A percentile compares a stretch with the other conserved stretches of the same genome.
Evolutionary conservation across 2,797 vertebrate genomes (phyloP).

Genomic region (Astyanax mexicanus): DNA sequence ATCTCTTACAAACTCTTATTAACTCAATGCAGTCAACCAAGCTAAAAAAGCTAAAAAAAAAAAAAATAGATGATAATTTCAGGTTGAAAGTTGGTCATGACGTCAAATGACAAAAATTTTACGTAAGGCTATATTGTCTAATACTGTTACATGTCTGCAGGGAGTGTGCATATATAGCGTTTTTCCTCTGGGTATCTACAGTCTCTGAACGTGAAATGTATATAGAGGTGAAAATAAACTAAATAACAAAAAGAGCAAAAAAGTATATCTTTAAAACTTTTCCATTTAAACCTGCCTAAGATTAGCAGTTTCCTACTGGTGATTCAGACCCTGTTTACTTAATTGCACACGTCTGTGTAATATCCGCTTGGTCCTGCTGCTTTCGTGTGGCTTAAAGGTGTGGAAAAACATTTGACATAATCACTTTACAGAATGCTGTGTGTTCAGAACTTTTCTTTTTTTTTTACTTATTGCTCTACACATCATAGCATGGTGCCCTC

Average conservation of each 20-base stretch:
- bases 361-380: conserved; percentile 30
- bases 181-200: no score
- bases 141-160: no score
- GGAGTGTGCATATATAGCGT: no score
- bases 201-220: no score
- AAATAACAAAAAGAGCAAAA: neutral
- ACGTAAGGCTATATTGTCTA: no score
- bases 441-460: neutral
- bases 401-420: conserved; percentile 15
- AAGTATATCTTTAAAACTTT: conserved; percentile 15
- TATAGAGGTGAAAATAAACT: neutral
- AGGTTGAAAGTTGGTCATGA: no score
- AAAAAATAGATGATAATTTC: no score
- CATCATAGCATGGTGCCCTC: conserved; percentile 14
- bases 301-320: conserved; percentile 25
- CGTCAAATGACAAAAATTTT: no score
- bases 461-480: no score
- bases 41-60: no score
- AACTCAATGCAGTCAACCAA: no score
- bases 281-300: conserved; percentile 25
- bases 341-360: conserved; percentile 40
- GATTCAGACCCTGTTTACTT: conserved; percentile 27
- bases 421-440: conserved; percentile 3
- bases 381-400: conserved; percentile 21
- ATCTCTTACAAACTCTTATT: no score